Evolutionary conservation across 1,140 invertebrate genomes (phyloP).

Genomic region (Drosophila ercepeae): DNA sequence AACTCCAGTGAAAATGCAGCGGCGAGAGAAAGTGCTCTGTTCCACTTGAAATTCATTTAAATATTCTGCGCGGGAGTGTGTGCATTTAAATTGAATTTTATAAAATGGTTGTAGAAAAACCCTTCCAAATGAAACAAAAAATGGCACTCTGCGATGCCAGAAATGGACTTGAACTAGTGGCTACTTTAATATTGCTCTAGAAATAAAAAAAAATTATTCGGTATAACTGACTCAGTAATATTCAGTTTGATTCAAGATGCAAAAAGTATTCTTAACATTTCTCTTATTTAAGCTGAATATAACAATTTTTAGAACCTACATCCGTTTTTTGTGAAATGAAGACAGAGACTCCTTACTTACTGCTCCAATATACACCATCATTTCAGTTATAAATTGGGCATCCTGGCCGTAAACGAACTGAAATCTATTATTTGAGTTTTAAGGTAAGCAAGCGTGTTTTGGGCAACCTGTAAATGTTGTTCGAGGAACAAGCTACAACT

Average conservation of each 20-base stretch:
- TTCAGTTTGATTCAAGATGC: too few relatives aligned
- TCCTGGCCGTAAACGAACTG: neutral
- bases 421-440: neutral
- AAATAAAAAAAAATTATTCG: too few relatives aligned
- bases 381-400: neutral
- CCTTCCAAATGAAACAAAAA: neutral
- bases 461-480: conserved; percentile 51
- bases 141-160: neutral
- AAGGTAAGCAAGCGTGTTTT: conserved; percentile 41
- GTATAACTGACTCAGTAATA: too few relatives aligned
- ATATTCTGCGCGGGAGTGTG: conserved; percentile 22
- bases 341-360: too few relatives aligned
- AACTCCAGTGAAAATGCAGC: conserved; percentile 2
- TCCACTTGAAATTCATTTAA: conserved; percentile 29
- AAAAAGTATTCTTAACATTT: too few relatives aligned
- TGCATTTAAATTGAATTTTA: conserved; percentile 49
- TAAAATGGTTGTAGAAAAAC: conserved; percentile 25
- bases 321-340: too few relatives aligned
- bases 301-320: too few relatives aligned
- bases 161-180: neutral
- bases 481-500: conserved; percentile 19
- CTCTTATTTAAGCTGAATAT: too few relatives aligned
- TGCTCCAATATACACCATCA: neutral
- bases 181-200: neutral
- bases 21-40: neutral